phyloP scores from a whole-genome alignment of 2,888 invertebrate genomes.

The Therioaphis trifolii region DNA sequence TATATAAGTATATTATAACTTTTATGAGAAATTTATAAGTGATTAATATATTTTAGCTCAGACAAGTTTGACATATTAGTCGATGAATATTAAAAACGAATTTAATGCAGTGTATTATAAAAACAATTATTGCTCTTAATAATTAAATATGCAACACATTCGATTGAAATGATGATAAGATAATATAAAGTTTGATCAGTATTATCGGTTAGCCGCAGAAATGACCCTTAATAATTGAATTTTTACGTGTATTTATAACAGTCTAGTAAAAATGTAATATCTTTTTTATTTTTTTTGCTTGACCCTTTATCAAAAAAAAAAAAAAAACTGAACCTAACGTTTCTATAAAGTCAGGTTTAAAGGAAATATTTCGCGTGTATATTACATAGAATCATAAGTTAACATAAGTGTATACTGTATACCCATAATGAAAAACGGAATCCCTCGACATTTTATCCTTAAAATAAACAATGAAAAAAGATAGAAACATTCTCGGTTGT shows the following conservation, averaged over 20 bases:
- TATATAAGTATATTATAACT: no score
- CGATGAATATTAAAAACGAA: no score
- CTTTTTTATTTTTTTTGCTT: not conserved
- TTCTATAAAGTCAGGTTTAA: constrained; percentile 1
- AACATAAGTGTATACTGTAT: not conserved
- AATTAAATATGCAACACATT: no score
- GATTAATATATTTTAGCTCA: no score
- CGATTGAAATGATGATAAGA: no score
- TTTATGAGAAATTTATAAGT: no score
- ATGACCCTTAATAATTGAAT: not conserved
- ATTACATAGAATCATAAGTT: not conserved
- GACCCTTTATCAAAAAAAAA: no score
- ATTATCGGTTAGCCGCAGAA: no score
- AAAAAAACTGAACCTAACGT: not conserved
- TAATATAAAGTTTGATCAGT: no score
- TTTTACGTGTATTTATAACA: not conserved
- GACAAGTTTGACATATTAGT: no score
- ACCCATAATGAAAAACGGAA: not conserved
- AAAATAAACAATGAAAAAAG: constrained; percentile 11
- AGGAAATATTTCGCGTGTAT: not conserved
- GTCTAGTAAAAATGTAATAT: not conserved
- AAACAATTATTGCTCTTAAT: no score
- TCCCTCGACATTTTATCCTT: not conserved
- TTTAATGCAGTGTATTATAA: no score
- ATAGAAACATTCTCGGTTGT: not conserved